Percentiles rank a stretch among this genome's conserved stretches.
Evolutionary conservation across 2,797 vertebrate species (phyloP).

Genomic region (Sternotherus odoratus): DNA sequence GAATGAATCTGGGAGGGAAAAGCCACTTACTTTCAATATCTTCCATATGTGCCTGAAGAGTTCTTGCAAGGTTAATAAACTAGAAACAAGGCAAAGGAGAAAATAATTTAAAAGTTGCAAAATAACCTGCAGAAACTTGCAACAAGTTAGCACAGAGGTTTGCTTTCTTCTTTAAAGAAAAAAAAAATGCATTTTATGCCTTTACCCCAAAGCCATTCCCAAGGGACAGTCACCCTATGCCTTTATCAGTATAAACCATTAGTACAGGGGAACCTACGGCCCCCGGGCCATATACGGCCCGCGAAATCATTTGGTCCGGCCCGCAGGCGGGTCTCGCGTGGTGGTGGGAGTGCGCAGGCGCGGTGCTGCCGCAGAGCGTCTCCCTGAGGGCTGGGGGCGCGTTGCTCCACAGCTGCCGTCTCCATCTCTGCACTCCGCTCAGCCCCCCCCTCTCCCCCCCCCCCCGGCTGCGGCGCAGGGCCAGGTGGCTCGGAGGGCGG

Average conservation of each 20-base stretch:
- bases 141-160: slow-evolving; percentile 75
- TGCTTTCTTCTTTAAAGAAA: slow-evolving; percentile 60
- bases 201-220: slow-evolving; percentile 32
- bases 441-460: too few species aligned
- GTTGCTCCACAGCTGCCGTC: too few species aligned
- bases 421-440: too few species aligned
- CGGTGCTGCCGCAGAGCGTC: too few species aligned
- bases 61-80: slow-evolving; percentile 99
- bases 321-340: too few species aligned
- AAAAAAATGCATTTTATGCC: slow-evolving; percentile 53
- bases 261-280: too few species aligned
- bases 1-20: slow-evolving; percentile 71
- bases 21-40: slow-evolving; percentile 98
- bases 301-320: too few species aligned
- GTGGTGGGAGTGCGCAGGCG: too few species aligned
- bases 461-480: too few species aligned
- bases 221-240: slow-evolving; percentile 4
- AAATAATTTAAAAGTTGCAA: slow-evolving; percentile 84
- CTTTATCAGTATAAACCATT: slow-evolving; percentile 42
- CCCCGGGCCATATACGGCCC: too few species aligned
- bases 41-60: slow-evolving; percentile 99
- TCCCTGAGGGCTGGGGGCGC: too few species aligned
- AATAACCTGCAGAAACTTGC: slow-evolving; percentile 73
- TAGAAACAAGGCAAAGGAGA: slow-evolving; percentile 90
- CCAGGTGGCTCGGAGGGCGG: too few species aligned